A percentile compares a stretch with the other conserved stretches of the same genome.
phyloP scores from a whole-genome alignment of 1,140 invertebrate species.

The Scylla paramamosain region DNA sequence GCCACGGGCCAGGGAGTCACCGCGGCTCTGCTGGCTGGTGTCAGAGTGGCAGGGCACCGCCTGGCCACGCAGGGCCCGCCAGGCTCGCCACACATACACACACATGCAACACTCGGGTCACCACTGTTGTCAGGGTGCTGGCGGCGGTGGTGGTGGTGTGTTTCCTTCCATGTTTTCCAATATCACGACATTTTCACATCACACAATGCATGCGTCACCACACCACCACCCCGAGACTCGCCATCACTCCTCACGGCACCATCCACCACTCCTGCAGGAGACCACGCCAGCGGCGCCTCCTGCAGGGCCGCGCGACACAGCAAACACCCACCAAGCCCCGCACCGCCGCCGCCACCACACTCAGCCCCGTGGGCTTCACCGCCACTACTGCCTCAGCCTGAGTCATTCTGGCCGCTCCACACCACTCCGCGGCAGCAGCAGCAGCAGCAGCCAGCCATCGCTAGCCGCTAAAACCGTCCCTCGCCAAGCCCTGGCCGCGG shows the following conservation, averaged over 20 bases:
- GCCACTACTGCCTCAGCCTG: conserved; percentile 16
- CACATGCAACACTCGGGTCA: background rate
- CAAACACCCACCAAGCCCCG: background rate
- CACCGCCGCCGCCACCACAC: background rate
- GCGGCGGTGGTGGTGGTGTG: background rate
- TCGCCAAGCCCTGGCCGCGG: background rate
- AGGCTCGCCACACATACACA: background rate
- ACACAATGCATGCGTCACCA: too few relatives aligned
- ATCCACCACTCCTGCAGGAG: background rate
- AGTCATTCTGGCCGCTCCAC: background rate
- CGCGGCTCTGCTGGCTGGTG: background rate
- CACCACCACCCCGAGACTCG: background rate
- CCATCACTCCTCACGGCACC: background rate
- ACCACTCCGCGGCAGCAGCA: background rate
- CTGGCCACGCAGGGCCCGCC: background rate
- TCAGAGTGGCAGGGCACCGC: background rate
- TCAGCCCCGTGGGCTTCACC: conserved; percentile 8
- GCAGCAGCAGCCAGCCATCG: conserved; percentile 16
- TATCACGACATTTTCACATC: background rate
- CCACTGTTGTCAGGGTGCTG: background rate
- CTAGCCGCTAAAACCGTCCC: background rate
- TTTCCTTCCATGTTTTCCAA: background rate
- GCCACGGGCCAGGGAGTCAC: background rate
- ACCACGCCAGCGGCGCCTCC: background rate
- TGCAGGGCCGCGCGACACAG: background rate